Conservation (phyloP, 2,888 invertebrate species). For the Malthinus seriepunctatus region DNA sequence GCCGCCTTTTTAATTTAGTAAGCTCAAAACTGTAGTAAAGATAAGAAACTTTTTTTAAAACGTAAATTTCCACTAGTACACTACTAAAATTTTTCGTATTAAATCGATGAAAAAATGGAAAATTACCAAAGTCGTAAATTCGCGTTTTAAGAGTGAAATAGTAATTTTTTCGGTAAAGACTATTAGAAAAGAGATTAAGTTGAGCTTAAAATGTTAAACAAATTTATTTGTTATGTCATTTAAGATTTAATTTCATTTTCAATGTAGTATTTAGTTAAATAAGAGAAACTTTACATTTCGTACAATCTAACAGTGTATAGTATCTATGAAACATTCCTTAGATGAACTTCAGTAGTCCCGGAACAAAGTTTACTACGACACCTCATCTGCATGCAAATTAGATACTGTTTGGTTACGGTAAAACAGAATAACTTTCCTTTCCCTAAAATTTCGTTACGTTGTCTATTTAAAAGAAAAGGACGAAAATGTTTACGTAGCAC, state of each 20-base stretch:
- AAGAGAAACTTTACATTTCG: conserved; percentile 16
- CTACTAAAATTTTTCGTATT: too few relatives aligned
- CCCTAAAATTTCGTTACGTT: conserved; percentile 20
- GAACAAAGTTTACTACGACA: conserved; percentile 46
- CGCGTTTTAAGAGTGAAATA: too few relatives aligned
- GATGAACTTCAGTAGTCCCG: conserved; percentile 44
- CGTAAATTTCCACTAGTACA: too few relatives aligned
- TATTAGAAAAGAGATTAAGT: too few relatives aligned
- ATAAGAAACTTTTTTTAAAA: too few relatives aligned
- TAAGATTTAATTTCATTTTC: background rate
- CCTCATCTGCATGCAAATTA: conserved; percentile 54
- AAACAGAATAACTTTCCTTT: conserved; percentile 36
- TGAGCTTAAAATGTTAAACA: too few relatives aligned
- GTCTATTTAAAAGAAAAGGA: conserved; percentile 21
- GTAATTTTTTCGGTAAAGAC: too few relatives aligned
- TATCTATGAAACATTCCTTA: conserved; percentile 35
- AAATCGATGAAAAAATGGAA: too few relatives aligned
- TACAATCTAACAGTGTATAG: conserved; percentile 21
- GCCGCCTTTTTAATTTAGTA: too few relatives aligned
- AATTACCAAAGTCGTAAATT: too few relatives aligned
- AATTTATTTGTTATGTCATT: too few relatives aligned
- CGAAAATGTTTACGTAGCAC: conserved; percentile 19
- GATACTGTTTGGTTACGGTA: conserved; percentile 49
- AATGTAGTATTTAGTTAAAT: conserved; percentile 11
- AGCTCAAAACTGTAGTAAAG: too few relatives aligned